These are phyloP conservation scores for Apotomis turbidana DNA, from an alignment of 2,888 invertebrate species.

Conservation along the genomic window DNA sequence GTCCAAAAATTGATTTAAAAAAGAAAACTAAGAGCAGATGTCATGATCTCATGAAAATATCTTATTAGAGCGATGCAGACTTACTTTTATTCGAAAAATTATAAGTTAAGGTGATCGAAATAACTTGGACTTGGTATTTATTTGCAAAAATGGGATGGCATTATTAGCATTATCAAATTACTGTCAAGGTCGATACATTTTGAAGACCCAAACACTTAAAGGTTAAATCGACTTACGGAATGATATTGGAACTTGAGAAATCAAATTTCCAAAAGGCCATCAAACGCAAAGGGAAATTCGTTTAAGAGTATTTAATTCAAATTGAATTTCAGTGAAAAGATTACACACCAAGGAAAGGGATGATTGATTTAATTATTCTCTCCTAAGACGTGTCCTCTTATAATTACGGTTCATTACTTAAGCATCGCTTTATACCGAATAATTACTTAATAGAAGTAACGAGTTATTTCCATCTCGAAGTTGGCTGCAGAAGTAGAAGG, in stretches of 20 bases:
- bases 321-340: conserved; percentile 78
- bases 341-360: conserved; percentile 77
- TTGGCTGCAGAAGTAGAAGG: conserved; percentile 67
- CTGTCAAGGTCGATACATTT: conserved; percentile 17
- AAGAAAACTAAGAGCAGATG: too few species aligned
- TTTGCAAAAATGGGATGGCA: background rate
- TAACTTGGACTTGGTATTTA: too few species aligned
- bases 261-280: conserved; percentile 58
- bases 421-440: conserved; percentile 81
- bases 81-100: too few species aligned
- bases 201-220: conserved; percentile 54
- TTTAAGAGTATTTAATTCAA: conserved; percentile 75
- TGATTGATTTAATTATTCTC: conserved; percentile 83
- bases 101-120: too few species aligned
- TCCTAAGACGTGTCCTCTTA: conserved; percentile 81
- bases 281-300: conserved; percentile 67
- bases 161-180: conserved; percentile 4
- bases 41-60: too few species aligned
- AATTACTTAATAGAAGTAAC: conserved; percentile 84
- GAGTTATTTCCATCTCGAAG: conserved; percentile 80
- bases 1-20: too few species aligned
- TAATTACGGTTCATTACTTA: conserved; percentile 83
- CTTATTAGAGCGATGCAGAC: too few species aligned
- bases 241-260: conserved; percentile 49
- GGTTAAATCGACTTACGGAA: conserved; percentile 59